Evolutionary conservation across 2,797 vertebrate species (phyloP), one percentile per base, ranked within the genome.

Genomic region (Zenarchopterus dispar): DNA sequence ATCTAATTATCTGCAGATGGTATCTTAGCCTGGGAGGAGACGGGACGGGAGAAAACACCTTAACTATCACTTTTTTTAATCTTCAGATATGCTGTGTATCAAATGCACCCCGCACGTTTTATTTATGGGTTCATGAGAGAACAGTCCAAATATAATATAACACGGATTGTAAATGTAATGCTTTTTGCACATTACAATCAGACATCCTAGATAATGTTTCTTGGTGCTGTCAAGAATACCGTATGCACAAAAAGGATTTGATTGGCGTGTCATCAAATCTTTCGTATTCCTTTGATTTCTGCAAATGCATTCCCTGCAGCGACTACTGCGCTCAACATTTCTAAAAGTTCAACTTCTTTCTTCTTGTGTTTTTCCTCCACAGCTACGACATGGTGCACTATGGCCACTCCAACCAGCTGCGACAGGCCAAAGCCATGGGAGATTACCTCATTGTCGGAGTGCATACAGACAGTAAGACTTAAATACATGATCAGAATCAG

Each of bases 341-440:
- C 8, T 36, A 17, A 19, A 39, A 3, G 11, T 13, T 15, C 13
- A 15, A 39, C 7, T 39, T 16, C 36, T 36, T 11, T 36, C 33
- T 11, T 10, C 33, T 36, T 36, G 36, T 16, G 36, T 15, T 39
- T 39, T 39, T 71, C 26, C 43, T 18, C 50, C 45, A 46, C 84
- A 98, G 97, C 91, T 98, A 98, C 33, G 97, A 98, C 90, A 98
- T 98, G 97, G 97, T 98, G 24, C 97, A 98, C 84, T 98, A 97
- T 6, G 96, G 96, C 15, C 96, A 98, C 86, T 97, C 96, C 8
- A 98, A 97, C 91, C 96, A 98, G 89, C 94, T 97, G 60, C 95
- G 96, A 66, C 97, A 98, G 88, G 97, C 97, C 0, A 95, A 96
- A 82, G 94, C 95, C 75, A 96, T 97, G 96, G 97, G 96, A 1